Evolutionary conservation across 2,888 invertebrate genomes (phyloP).

Genomic region (Drosophila melanocephala): DNA sequence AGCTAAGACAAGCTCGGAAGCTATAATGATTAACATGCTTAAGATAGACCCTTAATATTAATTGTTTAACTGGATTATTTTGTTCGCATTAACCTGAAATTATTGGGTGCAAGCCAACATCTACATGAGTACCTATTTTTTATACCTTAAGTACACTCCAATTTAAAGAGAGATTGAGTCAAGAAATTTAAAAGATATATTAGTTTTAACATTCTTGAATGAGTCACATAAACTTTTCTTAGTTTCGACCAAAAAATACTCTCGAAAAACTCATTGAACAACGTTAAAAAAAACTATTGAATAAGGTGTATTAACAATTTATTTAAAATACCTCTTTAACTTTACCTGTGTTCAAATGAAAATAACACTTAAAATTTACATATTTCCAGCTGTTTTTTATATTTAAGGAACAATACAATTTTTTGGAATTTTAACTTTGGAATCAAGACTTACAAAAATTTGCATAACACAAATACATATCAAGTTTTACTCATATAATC

Average conservation of each 20-base stretch:
- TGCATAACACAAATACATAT: neutral
- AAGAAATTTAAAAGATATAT: neutral
- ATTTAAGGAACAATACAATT: no score
- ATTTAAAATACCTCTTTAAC: neutral
- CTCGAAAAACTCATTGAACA: no score
- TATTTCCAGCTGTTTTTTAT: neutral
- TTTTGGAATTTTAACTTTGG: no score
- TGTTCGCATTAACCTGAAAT: neutral
- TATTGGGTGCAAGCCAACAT: neutral
- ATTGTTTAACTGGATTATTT: neutral
- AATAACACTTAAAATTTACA: neutral
- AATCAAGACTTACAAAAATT: no score
- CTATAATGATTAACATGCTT: neutral
- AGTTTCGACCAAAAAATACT: neutral
- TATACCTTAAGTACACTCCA: no score
- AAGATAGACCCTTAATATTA: neutral
- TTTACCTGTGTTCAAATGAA: neutral
- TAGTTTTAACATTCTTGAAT: no score
- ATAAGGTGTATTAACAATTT: neutral
- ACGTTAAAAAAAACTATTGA: neutral
- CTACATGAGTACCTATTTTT: no score
- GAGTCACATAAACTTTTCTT: neutral
- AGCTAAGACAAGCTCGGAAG: neutral
- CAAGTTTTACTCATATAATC: neutral
- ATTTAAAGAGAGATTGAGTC: neutral